A percentile compares a stretch with the other conserved stretches of the same genome.
phyloP scores from a whole-genome alignment of 2,113 vertebrate genomes.

The Actinemys pallida region DNA sequence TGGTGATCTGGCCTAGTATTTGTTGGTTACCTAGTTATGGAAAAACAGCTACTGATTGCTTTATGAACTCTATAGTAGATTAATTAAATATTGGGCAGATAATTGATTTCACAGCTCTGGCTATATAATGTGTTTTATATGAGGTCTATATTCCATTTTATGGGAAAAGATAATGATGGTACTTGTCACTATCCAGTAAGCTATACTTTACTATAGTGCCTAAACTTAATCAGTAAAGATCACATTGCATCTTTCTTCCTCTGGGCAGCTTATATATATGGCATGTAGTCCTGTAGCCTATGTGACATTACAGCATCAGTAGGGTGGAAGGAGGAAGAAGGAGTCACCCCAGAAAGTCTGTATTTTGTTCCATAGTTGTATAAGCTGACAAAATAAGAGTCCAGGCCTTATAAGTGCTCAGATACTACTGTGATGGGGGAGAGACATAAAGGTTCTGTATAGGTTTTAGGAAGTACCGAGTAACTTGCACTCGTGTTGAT shows the following conservation, averaged over 20 bases:
- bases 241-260: not conserved
- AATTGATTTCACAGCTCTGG: not conserved
- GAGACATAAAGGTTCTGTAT: accelerated
- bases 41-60: conserved; percentile 17
- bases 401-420: accelerated
- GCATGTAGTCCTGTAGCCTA: not conserved
- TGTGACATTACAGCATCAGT: not conserved
- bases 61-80: conserved; percentile 10
- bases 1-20: conserved; percentile 18
- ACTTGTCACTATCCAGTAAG: not conserved
- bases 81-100: not conserved
- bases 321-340: not conserved
- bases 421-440: not conserved
- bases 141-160: not conserved
- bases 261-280: not conserved
- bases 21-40: not conserved
- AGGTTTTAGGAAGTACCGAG: accelerated
- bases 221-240: not conserved
- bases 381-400: not conserved
- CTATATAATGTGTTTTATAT: not conserved
- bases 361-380: not conserved
- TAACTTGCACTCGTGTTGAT: not conserved
- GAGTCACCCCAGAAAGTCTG: not conserved
- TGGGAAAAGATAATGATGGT: not conserved
- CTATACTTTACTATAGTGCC: not conserved